phyloP scores from a whole-genome alignment of 2,797 vertebrate genomes.

The Otolemur crassicaudatus region DNA sequence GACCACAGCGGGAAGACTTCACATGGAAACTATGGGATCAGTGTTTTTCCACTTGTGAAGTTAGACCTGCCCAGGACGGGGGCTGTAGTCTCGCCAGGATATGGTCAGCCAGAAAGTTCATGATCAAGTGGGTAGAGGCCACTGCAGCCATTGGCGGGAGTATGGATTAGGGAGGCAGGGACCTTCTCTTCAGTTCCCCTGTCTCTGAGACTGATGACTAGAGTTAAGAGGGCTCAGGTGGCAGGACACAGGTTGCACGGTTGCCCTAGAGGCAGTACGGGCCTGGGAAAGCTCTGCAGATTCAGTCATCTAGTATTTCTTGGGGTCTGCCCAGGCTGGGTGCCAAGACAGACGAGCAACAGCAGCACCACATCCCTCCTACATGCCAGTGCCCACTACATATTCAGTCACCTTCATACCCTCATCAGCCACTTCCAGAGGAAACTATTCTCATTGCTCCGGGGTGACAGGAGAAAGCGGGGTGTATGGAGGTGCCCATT shows the following conservation, averaged over 20 bases:
- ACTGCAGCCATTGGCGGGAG: not conserved
- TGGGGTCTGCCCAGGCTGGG: not conserved
- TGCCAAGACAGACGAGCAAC: not conserved
- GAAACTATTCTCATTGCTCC: not conserved
- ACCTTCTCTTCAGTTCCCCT: not conserved
- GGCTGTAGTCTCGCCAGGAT: constrained; percentile 25
- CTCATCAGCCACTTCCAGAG: not conserved
- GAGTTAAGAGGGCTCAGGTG: not conserved
- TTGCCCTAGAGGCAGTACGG: not conserved
- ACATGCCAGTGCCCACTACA: not conserved
- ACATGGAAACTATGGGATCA: constrained; percentile 74
- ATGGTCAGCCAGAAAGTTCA: constrained; percentile 14
- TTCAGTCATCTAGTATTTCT: not conserved
- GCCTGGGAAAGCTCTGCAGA: not conserved
- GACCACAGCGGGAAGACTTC: constrained; percentile 71
- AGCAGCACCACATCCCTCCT: not conserved
- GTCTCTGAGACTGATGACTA: not conserved
- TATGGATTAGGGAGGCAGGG: not conserved
- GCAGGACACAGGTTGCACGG: not conserved
- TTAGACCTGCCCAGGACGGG: constrained; percentile 66
- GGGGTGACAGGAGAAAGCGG: not conserved
- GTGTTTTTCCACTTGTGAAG: constrained; percentile 77
- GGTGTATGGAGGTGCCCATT: not conserved
- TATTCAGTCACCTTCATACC: not conserved
- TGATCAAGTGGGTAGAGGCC: not conserved